These are phyloP conservation scores for Xestia xanthographa DNA, from an alignment of 2,888 invertebrate species.

Conservation along the genomic window DNA sequence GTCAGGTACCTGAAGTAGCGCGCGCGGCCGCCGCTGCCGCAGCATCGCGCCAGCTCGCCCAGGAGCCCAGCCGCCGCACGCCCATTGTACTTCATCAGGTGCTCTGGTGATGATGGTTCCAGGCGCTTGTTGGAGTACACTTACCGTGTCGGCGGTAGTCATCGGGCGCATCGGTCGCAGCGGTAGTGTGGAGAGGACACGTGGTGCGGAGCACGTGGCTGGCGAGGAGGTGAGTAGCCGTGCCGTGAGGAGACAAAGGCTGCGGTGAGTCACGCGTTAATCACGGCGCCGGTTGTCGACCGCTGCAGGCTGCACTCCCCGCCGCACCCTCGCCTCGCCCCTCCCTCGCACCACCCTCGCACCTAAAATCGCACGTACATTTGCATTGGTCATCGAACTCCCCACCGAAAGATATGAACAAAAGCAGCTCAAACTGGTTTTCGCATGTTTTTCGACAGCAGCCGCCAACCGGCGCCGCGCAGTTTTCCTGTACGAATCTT, in stretches of 20 bases:
- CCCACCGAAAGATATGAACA: constrained; percentile 84
- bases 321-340: constrained; percentile 74
- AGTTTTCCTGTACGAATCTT: constrained; percentile 81
- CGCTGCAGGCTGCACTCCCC: constrained; percentile 80
- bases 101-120: constrained; percentile 98
- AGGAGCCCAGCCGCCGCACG: constrained; percentile 93
- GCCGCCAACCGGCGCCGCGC: constrained; percentile 73
- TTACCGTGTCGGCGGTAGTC: constrained; percentile 95
- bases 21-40: constrained; percentile 93
- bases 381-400: constrained; percentile 89
- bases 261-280: constrained; percentile 85
- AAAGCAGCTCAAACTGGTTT: constrained; percentile 89
- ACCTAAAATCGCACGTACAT: constrained; percentile 82
- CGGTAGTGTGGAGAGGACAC: constrained; percentile 68
- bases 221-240: constrained; percentile 74
- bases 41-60: constrained; percentile 50
- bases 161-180: constrained; percentile 73
- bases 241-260: constrained; percentile 78
- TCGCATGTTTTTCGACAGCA: constrained; percentile 83
- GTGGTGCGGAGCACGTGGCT: constrained; percentile 76
- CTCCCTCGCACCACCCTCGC: constrained; percentile 81
- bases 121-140: constrained; percentile 99
- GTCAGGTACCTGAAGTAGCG: constrained; percentile 99
- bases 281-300: constrained; percentile 83
- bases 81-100: constrained; percentile 99